phyloP scores from a whole-genome alignment of 2,888 invertebrate genomes.

The Ornithoptera priamus region DNA sequence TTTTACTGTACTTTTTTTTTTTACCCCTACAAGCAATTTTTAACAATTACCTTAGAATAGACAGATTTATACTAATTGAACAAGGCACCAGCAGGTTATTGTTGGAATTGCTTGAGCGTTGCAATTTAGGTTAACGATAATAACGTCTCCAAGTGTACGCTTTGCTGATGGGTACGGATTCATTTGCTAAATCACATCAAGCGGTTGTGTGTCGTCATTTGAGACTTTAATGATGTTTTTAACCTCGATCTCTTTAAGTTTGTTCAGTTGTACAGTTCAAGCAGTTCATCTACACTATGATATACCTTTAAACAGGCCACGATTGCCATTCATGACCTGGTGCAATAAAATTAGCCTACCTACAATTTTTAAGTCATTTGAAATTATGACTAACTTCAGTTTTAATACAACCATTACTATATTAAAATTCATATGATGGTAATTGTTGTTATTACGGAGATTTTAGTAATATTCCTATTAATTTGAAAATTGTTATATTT shows the following conservation, averaged over 20 bases:
- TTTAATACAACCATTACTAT: too few relatives aligned
- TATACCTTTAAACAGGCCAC: too few relatives aligned
- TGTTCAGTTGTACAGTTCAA: not conserved
- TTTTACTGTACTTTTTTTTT: not conserved
- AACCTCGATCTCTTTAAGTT: not conserved
- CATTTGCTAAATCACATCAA: slow-evolving; percentile 9
- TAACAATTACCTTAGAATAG: slow-evolving; percentile 2
- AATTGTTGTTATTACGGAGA: too few relatives aligned
- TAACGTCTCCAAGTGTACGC: slow-evolving; percentile 3
- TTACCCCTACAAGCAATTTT: not conserved
- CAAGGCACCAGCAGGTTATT: slow-evolving; percentile 13
- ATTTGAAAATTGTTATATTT: too few relatives aligned
- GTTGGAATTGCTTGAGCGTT: slow-evolving; percentile 10
- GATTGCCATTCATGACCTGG: too few relatives aligned
- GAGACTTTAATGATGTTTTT: not conserved
- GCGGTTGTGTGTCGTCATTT: not conserved
- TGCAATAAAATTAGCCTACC: too few relatives aligned
- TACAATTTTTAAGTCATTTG: too few relatives aligned
- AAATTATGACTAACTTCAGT: too few relatives aligned
- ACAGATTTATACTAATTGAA: slow-evolving; percentile 21
- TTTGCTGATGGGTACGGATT: slow-evolving; percentile 5
- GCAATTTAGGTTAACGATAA: slow-evolving; percentile 18
- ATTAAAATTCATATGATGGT: too few relatives aligned
- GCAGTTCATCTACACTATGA: too few relatives aligned
- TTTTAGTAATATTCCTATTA: too few relatives aligned